phyloP scores from a whole-genome alignment of 2,797 vertebrate genomes.

The Coranthus polyacanthus region DNA sequence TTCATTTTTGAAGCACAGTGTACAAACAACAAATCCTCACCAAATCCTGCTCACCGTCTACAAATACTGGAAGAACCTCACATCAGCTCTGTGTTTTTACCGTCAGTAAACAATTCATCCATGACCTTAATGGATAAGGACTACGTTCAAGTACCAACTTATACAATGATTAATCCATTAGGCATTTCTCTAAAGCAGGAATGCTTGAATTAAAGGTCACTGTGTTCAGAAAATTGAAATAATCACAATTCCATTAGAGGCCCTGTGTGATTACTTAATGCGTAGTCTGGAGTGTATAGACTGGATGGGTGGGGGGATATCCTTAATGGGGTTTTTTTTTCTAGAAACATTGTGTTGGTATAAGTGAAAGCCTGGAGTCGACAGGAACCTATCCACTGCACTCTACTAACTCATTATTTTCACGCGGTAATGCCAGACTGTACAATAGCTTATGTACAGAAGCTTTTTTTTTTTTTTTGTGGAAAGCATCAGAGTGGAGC shows the following conservation, averaged over 20 bases:
- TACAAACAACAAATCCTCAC: too few species aligned
- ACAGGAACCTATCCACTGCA: background rate
- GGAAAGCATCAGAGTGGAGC: background rate
- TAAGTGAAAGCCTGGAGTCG: background rate
- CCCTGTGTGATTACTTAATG: slow-evolving; percentile 44
- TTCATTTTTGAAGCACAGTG: too few species aligned
- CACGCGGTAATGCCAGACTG: background rate
- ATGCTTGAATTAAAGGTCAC: slow-evolving; percentile 3
- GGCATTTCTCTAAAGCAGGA: background rate
- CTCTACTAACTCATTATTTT: background rate
- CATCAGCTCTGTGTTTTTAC: too few species aligned
- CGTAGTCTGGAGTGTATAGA: background rate
- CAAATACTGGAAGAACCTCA: background rate
- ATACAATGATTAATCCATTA: slow-evolving; percentile 31
- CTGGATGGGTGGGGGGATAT: background rate
- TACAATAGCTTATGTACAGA: background rate
- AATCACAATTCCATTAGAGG: slow-evolving; percentile 34
- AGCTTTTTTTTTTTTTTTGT: background rate
- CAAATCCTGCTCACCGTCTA: too few species aligned
- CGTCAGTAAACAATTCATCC: slow-evolving; percentile 7
- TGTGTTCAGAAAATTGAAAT: slow-evolving; percentile 28
- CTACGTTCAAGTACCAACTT: slow-evolving; percentile 35
- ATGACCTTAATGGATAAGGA: slow-evolving; percentile 5
- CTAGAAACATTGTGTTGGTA: slow-evolving; percentile 1
- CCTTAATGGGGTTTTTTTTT: slow-evolving; percentile 10